Base-by-base conservation (phyloP, 2,888 invertebrate species). In the Luffia ferchaultella region DNA sequence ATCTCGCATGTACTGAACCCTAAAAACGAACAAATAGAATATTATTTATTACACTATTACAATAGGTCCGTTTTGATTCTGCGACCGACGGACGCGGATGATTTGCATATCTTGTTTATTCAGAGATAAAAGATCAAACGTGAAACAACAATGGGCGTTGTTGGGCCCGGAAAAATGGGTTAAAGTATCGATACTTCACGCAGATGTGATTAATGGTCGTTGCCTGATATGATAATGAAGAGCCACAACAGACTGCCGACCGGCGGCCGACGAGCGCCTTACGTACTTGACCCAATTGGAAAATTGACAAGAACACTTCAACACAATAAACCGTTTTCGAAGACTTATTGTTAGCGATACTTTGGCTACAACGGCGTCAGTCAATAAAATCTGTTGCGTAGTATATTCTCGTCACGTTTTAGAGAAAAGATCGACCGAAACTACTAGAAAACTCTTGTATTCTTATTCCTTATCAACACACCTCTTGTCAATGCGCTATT, bases 231-330 rank as follows among this genome's bases (percentile, higher is more conserved):
- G 62, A 61, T 70, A 69, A 70, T 76, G 71, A 71, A 73, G 68
- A 66, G 63, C 62, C 59, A 54, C 60, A 58, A 52, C 54, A 48
- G 46, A 12, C 5, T 45, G 18, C 45, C 30, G 30, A 3, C 30
- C 5, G 5, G 30, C 3, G 30, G 30, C 5, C 5, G 30, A n/a
- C n/a, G n/a, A n/a, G n/a, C n/a, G n/a, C n/a, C n/a, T n/a, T n/a
- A 60, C 45, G 40, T 45, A 63, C 76, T 78, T 79, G 77, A 79
- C 80, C 79, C 60, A 78, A 64, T 73, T 78, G 60, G 64, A 64
- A 63, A 67, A 68, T 70, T 55, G 54, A 50, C 53, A 50, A 53
- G 49, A 18, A 45, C 16, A 42, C 50, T 46, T 45, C 42, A 12
- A 18, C n/a, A 16, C 42, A 43, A 49, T 20, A 20, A 43, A 43